A percentile compares a stretch with the other conserved stretches of the same genome.
These are phyloP conservation scores for Darevskia nairensis DNA, from an alignment of 2,797 vertebrate species.

Conservation along the genomic window DNA sequence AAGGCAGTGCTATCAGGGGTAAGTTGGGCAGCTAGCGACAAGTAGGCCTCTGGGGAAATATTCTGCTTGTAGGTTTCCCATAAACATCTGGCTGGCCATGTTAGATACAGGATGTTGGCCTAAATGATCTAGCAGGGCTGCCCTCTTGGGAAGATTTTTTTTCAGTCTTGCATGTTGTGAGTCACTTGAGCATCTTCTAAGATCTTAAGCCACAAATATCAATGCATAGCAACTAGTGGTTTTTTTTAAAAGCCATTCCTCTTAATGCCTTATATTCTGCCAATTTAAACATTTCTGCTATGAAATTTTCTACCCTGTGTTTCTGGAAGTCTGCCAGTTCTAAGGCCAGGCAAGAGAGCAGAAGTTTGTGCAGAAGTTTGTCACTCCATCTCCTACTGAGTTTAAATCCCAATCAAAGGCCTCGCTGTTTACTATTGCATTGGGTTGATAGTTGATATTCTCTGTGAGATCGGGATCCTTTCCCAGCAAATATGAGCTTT, in stretches of 20 bases:
- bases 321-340: slow-evolving; percentile 48
- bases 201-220: not conserved
- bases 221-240: slow-evolving; percentile 24
- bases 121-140: not conserved
- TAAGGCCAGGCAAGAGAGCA: slow-evolving; percentile 42
- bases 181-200: not conserved
- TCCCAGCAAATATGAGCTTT: slow-evolving; percentile 37
- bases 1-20: not conserved
- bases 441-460: slow-evolving; percentile 50
- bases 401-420: slow-evolving; percentile 49
- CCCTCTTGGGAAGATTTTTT: not conserved
- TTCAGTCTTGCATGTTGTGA: not conserved
- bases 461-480: slow-evolving; percentile 43
- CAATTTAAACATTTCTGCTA: slow-evolving; percentile 49
- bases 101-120: not conserved
- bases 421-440: slow-evolving; percentile 40
- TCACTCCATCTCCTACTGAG: slow-evolving; percentile 26
- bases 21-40: no score
- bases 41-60: not conserved
- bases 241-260: not conserved
- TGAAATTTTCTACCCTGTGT: slow-evolving; percentile 4
- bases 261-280: slow-evolving; percentile 38
- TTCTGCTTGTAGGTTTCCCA: not conserved
- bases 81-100: not conserved
- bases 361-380: slow-evolving; percentile 29